Evolutionary conservation across 2,797 vertebrate species (phyloP).

Genomic region (Scolopax rusticola): DNA sequence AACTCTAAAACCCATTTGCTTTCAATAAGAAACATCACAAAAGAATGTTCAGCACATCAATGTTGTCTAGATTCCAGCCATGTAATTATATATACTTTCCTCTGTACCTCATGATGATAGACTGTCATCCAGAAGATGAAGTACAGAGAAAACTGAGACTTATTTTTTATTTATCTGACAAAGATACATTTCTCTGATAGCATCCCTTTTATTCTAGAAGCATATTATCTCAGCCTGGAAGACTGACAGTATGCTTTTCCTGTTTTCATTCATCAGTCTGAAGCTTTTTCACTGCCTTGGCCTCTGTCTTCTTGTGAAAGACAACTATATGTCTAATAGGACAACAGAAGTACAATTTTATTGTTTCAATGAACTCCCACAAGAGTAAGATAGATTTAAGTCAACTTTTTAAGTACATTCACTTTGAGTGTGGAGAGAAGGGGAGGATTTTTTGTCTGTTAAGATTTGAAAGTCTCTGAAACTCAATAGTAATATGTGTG

Average conservation of each 20-base stretch:
- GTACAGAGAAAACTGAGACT: not conserved
- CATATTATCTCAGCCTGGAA: not conserved
- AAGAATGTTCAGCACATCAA: not conserved
- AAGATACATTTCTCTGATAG: not conserved
- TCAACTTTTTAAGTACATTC: not conserved
- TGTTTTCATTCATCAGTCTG: not conserved
- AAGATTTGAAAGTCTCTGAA: not conserved
- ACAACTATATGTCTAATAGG: not conserved
- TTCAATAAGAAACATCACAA: not conserved
- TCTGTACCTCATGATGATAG: not conserved
- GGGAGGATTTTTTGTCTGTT: not conserved
- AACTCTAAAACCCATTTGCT: not conserved
- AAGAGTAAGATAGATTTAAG: not conserved
- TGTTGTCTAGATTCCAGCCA: not conserved
- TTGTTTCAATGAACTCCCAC: not conserved
- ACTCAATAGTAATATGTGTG: fast-evolving
- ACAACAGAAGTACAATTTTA: not conserved
- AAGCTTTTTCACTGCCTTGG: not conserved
- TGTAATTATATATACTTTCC: not conserved
- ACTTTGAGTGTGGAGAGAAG: not conserved
- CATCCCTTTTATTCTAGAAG: not conserved
- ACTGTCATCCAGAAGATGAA: not conserved
- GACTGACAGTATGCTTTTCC: not conserved
- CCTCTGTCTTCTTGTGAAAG: not conserved
- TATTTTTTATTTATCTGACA: slow-evolving; percentile 16